phyloP scores from a whole-genome alignment of 2,797 vertebrate species.

The Steatocranus sp. region DNA sequence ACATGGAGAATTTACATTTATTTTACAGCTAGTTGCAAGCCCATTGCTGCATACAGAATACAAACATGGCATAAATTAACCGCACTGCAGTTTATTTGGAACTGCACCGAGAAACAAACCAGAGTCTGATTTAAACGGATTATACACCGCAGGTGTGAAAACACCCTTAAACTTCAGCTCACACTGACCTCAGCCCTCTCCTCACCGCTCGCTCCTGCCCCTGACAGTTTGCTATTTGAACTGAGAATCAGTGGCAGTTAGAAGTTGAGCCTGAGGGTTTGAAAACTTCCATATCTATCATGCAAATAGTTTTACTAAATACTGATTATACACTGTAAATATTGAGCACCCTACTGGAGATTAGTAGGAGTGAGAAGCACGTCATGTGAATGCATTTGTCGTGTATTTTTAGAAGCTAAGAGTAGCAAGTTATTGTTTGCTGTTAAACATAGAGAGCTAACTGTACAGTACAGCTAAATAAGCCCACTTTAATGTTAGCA shows the following conservation, averaged over 20 bases:
- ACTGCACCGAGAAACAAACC: too few relatives aligned
- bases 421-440: background rate
- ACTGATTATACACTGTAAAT: background rate
- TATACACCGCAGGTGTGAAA: too few relatives aligned
- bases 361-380: background rate
- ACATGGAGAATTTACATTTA: too few relatives aligned
- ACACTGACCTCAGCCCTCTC: background rate
- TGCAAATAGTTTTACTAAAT: background rate
- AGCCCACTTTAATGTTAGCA: background rate
- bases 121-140: too few relatives aligned
- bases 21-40: too few relatives aligned
- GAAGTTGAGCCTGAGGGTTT: background rate
- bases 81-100: too few relatives aligned
- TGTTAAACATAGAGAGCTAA: background rate
- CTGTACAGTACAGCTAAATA: background rate
- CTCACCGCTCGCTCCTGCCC: too few relatives aligned
- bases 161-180: background rate
- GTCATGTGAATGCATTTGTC: background rate
- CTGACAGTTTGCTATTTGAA: background rate
- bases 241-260: background rate
- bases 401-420: background rate
- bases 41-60: too few relatives aligned
- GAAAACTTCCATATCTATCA: background rate
- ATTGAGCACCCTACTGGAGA: accelerated
- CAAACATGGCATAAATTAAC: too few relatives aligned